Percentiles rank a stretch among this genome's conserved stretches.
Evolutionary conservation across 2,113 vertebrate genomes (phyloP).

Genomic region (Python bivittatus): DNA sequence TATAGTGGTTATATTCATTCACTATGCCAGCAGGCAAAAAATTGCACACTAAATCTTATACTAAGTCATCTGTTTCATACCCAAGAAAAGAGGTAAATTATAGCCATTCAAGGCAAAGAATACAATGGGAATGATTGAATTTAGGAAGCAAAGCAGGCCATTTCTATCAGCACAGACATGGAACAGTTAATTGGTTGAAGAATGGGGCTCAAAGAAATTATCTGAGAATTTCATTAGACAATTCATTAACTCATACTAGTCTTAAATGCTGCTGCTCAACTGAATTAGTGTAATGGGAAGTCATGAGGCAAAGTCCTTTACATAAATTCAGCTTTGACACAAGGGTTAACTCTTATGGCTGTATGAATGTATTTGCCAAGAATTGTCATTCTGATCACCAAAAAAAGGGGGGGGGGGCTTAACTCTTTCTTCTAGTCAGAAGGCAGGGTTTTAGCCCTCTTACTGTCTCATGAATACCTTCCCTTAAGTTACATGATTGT

Average conservation of each 20-base stretch:
- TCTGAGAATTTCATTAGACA: neutral
- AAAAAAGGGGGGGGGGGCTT: neutral
- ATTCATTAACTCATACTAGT: neutral
- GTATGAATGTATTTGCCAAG: neutral
- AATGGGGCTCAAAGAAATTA: constrained; percentile 2
- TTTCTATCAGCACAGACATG: neutral
- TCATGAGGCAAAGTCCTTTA: neutral
- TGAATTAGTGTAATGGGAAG: neutral
- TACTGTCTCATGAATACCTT: neutral
- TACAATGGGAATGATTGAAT: neutral
- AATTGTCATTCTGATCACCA: neutral
- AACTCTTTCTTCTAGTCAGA: neutral
- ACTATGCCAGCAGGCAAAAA: neutral
- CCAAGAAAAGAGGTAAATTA: constrained; percentile 1
- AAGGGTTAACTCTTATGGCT: neutral
- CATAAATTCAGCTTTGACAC: neutral
- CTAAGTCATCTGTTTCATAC: constrained; percentile 20
- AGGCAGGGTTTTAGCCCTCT: neutral
- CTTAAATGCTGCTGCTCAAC: neutral
- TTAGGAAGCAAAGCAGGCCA: neutral
- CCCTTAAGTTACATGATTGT: neutral
- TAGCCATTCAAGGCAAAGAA: constrained; percentile 1
- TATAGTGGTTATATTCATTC: constrained; percentile 28
- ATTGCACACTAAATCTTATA: neutral
- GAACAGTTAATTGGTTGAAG: neutral